These are phyloP conservation scores for Mythimna lalbum DNA, from an alignment of 2,888 invertebrate species.

Conservation along the genomic window DNA sequence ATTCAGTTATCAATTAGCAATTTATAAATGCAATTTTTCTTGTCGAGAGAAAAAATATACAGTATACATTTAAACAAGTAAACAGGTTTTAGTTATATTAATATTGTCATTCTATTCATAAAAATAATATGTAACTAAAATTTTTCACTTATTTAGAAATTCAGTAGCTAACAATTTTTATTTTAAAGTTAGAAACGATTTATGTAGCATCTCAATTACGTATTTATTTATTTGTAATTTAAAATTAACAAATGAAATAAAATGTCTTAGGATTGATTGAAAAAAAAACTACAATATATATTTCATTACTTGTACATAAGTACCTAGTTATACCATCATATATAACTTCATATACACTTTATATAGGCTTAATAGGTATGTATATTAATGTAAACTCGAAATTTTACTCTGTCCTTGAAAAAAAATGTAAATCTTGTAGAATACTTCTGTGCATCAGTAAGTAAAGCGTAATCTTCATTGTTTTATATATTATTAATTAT, in stretches of 20 bases:
- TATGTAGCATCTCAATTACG: background rate
- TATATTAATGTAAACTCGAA: conserved; percentile 41
- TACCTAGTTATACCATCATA: conserved; percentile 49
- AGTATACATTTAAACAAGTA: no score
- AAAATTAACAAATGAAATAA: background rate
- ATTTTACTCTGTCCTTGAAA: conserved; percentile 50
- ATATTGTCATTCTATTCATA: background rate
- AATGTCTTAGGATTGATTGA: conserved; percentile 9
- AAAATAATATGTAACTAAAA: background rate
- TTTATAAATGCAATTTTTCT: conserved; percentile 5
- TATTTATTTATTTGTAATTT: background rate
- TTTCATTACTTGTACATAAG: conserved; percentile 48
- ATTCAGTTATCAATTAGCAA: background rate
- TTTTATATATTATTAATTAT: conserved; percentile 60
- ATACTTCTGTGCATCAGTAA: conserved; percentile 52
- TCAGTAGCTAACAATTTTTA: background rate
- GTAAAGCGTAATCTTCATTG: conserved; percentile 51
- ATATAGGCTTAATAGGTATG: conserved; percentile 37
- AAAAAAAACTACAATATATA: conserved; percentile 30
- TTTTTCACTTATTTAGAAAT: conserved; percentile 2
- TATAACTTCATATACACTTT: conserved; percentile 36
- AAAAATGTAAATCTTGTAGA: conserved; percentile 54
- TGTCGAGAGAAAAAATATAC: conserved; percentile 1
- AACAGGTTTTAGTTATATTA: background rate
- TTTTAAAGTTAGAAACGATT: background rate